Base-by-base conservation (phyloP, 2,113 vertebrate species). In the Carassius auratus region DNA sequence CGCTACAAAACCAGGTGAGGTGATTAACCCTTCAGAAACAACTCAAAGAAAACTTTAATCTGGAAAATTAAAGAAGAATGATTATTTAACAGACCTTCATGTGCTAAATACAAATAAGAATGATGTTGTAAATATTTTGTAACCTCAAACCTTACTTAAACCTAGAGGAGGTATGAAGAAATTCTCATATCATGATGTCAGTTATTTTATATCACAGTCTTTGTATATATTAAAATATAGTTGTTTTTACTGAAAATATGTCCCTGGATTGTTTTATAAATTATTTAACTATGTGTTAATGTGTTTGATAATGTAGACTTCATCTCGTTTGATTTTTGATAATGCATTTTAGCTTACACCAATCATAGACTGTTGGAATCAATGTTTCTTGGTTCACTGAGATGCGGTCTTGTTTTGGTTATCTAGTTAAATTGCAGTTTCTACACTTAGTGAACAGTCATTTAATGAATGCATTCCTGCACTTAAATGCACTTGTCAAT, bases 1-100 rank as follows among this genome's bases (percentile, higher is more conserved):
- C n/a, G 48, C 1, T 52, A 45, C 64, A n/a, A 75, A 75, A 75
- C 17, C 30, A 73, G 85, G 85, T 75, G 42, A 86, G 77, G 69
- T 42, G 10, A 48, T 75, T 86, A 30, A 81, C 42, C 68, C 50
- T 59, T 80, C 7, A 33, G 12, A 81, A 50, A 69, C 36, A 17
- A 26, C 17, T 5, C 8, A 14, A 30, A 26, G 30, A 48, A 66
- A 33, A 15, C 26, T 38, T 61, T 7, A 59, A 38, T 78, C 76
- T 77, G 10, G 38, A 36, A n/a, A 5, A 36, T 9, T 2, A 3
- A 77, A 77, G 4, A 42, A 61, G 8, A 42, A 61, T 61, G 19
- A 42, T 36, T 78, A 14, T 36, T 78, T 21, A 5, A 55, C 19
- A 71, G 68, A 36, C 36, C 42, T 42, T 71, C 3, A 42, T 36